Conservation (phyloP, 2,797 vertebrate species). For the Coregonus suidteri region DNA sequence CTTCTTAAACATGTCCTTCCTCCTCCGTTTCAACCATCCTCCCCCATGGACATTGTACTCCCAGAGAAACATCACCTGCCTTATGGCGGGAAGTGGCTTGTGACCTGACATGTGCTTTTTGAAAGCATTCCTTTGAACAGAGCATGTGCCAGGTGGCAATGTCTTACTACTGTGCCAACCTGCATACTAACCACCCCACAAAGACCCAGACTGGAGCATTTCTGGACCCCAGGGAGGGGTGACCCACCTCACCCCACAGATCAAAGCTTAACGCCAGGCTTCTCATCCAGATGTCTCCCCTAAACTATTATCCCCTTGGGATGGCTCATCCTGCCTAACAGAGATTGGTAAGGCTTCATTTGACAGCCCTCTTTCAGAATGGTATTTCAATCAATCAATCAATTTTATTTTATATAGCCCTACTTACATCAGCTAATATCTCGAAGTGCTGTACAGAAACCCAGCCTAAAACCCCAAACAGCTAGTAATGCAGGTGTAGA, state of each 20-base stretch:
- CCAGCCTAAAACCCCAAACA: too few species aligned
- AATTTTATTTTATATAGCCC: too few species aligned
- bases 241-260: not conserved
- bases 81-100: not conserved
- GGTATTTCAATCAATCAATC: too few species aligned
- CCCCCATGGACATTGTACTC: too few species aligned
- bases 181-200: conserved; percentile 1
- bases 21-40: too few species aligned
- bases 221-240: not conserved
- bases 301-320: not conserved
- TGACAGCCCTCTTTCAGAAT: not conserved
- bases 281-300: not conserved
- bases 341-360: not conserved
- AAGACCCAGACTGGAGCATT: not conserved
- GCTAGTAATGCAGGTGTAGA: too few species aligned
- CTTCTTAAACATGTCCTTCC: not conserved
- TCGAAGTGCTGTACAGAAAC: too few species aligned
- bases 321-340: not conserved
- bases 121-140: not conserved
- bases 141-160: not conserved
- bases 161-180: not conserved
- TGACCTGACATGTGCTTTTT: not conserved
- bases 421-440: too few species aligned
- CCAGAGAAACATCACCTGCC: not conserved
- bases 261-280: not conserved